Base-by-base conservation (phyloP, 2,113 vertebrate genomes). In the Smithornis capensis region DNA sequence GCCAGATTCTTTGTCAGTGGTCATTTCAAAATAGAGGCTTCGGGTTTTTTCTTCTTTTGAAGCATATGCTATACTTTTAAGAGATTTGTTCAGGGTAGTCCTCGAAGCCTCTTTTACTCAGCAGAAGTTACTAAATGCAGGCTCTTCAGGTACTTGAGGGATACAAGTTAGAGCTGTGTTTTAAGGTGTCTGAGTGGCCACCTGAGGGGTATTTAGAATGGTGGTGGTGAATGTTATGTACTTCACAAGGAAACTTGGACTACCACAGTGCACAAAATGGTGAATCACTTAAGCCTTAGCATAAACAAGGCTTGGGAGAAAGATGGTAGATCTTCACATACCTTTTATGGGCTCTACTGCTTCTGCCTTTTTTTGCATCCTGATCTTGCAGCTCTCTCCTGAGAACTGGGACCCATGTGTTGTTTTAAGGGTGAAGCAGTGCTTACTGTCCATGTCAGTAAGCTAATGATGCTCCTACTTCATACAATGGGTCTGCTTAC, bases 191-290 rank as follows among this genome's bases (percentile, higher is more conserved):
- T 75, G 44, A 45, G 44, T 47, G 47, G 38, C 37, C 8, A 12
- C 37, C 38, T 17, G 60, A 60, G 69, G 31, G 52, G 49, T 47
- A 14, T 56, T 68, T 13, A 19, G 71, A 52, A 37, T 4, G 10
- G 3, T 4, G 9, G 10, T 21, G 19, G 23, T 62, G 45, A 24
- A 5, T 9, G 25, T 44, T 40, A 9, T 0, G 0, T 2, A 2
- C 11, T 53, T 87, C 60, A 14, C 6, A 8, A 50, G 23, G 35
- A 14, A 85, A 28, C 19, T 38, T 67, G 15, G 11, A 11, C 5
- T 33, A 33, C n/a, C 1, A 8, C 8, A 33, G 27, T 10, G 10
- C 18, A 14, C 7, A 3, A 19, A 53, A n/a, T 19, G 10, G 28
- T 9, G 21, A 33, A 29, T 47, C 18, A 15, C 55, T 33, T 55